A percentile compares a stretch with the other conserved stretches of the same genome.
Conservation (phyloP, 2,888 invertebrate genomes). For the Phasia obesa region DNA sequence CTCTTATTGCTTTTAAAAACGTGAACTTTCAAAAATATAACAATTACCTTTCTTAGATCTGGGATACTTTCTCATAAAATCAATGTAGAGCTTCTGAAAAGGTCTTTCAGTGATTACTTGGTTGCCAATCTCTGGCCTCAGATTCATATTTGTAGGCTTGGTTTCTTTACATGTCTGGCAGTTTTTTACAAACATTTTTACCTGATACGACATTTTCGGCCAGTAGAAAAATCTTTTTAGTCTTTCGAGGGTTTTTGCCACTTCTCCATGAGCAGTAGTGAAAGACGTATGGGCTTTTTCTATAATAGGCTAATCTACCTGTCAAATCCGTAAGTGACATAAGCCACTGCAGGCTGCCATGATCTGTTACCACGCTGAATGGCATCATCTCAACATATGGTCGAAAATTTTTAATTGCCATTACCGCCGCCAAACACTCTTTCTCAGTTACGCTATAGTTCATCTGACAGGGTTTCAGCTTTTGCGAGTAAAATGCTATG, state of each 20-base stretch:
- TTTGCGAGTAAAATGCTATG: conserved; percentile 37
- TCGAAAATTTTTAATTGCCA: conserved; percentile 52
- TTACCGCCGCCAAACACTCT: conserved; percentile 43
- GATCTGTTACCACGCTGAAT: neutral
- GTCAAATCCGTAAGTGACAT: conserved; percentile 32
- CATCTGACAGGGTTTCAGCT: conserved; percentile 7
- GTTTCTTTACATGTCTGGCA: conserved; percentile 20
- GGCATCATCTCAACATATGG: conserved; percentile 25
- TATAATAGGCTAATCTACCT: conserved; percentile 5
- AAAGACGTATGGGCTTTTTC: conserved; percentile 10
- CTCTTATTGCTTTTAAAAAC: too few relatives aligned
- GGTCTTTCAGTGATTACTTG: conserved; percentile 36
- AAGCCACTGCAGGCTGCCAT: conserved; percentile 31
- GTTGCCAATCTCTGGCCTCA: conserved; percentile 8
- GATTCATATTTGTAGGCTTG: conserved; percentile 21
- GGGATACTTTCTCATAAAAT: conserved; percentile 45
- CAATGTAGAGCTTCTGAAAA: conserved; percentile 40
- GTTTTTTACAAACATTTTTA: neutral
- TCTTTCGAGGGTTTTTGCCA: conserved; percentile 16
- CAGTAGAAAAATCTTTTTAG: conserved; percentile 18
- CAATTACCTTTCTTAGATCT: conserved; percentile 17
- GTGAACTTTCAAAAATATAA: conserved; percentile 45
- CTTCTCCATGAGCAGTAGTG: conserved; percentile 20
- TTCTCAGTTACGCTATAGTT: conserved; percentile 59
- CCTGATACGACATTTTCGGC: conserved; percentile 19